A percentile compares a stretch with the other conserved stretches of the same genome.
Conservation (phyloP, 2,888 invertebrate genomes). For the Parnassius smintheus region DNA sequence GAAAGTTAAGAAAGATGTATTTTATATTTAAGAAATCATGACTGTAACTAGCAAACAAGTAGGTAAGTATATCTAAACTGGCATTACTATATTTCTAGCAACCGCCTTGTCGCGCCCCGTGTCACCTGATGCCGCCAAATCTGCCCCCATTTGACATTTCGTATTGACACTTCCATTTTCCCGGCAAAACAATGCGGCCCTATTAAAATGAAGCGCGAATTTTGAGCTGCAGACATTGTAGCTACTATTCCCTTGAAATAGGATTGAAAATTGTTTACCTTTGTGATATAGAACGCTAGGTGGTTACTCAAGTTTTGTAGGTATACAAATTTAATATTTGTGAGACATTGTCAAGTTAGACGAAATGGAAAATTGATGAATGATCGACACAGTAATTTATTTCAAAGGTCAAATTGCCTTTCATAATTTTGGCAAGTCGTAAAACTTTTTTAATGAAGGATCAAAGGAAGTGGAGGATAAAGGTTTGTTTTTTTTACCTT, state of each 20-base stretch:
- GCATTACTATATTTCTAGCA: background rate
- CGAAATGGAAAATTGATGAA: conserved; percentile 17
- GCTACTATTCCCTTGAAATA: background rate
- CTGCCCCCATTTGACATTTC: conserved; percentile 32
- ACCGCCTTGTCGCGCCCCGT: background rate
- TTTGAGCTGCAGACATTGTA: background rate
- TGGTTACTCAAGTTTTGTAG: conserved; percentile 17
- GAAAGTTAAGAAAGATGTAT: too few relatives aligned
- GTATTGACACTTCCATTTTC: conserved; percentile 36
- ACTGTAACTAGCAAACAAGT: too few relatives aligned
- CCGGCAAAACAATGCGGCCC: conserved; percentile 31
- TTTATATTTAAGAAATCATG: too few relatives aligned
- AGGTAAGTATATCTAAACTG: background rate
- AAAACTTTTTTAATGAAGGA: background rate
- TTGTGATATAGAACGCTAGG: background rate
- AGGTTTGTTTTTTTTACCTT: too few relatives aligned
- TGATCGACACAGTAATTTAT: conserved; percentile 13
- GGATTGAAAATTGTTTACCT: conserved; percentile 1
- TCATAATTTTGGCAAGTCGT: conserved; percentile 7
- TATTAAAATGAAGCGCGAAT: conserved; percentile 9
- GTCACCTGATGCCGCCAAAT: conserved; percentile 12
- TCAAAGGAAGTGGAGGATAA: background rate
- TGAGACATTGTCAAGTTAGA: conserved; percentile 5
- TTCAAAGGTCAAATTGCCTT: conserved; percentile 20
- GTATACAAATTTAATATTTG: conserved; percentile 19